Evolutionary conservation across 92 coral and sea anemone genomes (phyloP).

Genomic region (Zoanthus sociatus): DNA sequence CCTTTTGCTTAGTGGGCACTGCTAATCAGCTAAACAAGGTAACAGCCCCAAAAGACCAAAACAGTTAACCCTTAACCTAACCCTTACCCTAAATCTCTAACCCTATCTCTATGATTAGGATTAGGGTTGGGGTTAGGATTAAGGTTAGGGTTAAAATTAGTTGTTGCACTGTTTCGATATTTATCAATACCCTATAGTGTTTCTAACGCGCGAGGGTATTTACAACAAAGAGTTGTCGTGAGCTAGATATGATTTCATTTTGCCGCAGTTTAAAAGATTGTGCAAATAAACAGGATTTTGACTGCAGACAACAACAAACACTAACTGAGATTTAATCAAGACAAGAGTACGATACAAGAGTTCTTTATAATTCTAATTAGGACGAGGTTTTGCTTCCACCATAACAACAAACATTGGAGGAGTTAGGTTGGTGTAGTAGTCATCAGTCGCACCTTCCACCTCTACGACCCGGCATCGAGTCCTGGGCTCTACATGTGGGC

Average conservation of each 20-base stretch:
- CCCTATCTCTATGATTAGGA: no score
- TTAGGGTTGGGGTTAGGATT: no score
- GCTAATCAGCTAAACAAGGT: no score
- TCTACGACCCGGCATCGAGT: no score
- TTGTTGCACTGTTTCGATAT: no score
- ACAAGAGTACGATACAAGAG: conserved; percentile 2
- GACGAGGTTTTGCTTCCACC: conserved; percentile 22
- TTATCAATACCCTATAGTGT: neutral
- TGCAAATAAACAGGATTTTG: conserved; percentile 26
- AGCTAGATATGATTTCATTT: conserved; percentile 26
- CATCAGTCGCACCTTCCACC: no score
- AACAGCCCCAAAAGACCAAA: no score
- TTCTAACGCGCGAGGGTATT: conserved; percentile 5
- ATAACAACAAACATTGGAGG: neutral
- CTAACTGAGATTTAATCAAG: conserved; percentile 13
- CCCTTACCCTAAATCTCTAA: no score
- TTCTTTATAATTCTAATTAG: conserved; percentile 13
- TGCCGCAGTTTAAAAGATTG: conserved; percentile 21
- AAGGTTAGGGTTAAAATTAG: no score
- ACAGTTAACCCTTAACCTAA: no score
- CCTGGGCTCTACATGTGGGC: no score
- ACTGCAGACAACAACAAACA: conserved; percentile 10
- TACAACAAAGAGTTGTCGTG: conserved; percentile 23
- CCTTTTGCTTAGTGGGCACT: neutral
- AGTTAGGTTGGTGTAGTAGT: no score